Conservation (phyloP, 2,797 vertebrate genomes). For the Phrynocephalus guinanensis region DNA sequence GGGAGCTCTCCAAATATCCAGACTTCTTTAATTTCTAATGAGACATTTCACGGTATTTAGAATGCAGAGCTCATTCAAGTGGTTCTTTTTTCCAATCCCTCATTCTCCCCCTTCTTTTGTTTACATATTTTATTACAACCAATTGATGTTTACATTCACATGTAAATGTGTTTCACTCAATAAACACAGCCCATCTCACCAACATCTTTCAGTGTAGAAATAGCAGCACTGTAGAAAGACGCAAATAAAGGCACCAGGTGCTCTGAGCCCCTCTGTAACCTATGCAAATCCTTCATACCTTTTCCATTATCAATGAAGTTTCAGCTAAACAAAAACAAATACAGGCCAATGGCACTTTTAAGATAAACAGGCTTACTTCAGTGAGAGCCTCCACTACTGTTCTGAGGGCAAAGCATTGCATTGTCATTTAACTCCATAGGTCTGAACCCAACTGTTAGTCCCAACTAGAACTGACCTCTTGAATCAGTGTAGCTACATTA, state of each 20-base stretch:
- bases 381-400: not conserved
- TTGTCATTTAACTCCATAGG: not conserved
- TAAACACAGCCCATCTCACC: not conserved
- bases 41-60: conserved; percentile 44
- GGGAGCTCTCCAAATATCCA: conserved; percentile 33
- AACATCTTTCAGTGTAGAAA: not conserved
- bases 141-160: conserved; percentile 42
- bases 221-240: not conserved
- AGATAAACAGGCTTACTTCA: too few relatives aligned
- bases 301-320: conserved; percentile 1
- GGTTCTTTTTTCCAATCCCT: conserved; percentile 28
- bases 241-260: not conserved
- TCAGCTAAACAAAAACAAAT: not conserved
- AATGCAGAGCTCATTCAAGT: conserved; percentile 6
- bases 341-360: too few relatives aligned
- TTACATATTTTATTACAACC: conserved; percentile 43
- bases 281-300: not conserved
- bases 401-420: not conserved
- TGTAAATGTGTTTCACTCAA: conserved; percentile 8
- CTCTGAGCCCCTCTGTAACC: not conserved
- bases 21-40: conserved; percentile 46
- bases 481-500: too few relatives aligned
- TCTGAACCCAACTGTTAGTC: too few relatives aligned
- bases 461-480: not conserved
- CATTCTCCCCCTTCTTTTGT: conserved; percentile 40